Percentiles rank a stretch among this genome's conserved stretches.
Conservation (phyloP, 2,888 invertebrate species). For the Drosophila lutescens region DNA sequence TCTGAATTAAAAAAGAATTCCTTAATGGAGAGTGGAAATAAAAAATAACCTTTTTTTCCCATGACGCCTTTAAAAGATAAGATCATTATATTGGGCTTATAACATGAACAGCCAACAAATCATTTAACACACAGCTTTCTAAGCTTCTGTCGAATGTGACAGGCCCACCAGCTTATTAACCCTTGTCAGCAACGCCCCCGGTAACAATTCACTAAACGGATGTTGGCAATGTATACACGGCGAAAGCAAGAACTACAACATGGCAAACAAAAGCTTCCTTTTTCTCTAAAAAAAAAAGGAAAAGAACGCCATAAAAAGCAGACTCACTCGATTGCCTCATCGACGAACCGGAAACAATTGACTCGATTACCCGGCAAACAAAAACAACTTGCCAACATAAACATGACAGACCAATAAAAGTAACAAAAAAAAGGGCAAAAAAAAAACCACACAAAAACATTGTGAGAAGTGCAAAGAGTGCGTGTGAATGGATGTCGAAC, state of each 20-base stretch:
- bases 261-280: constrained; percentile 20
- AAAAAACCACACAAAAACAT: constrained; percentile 40
- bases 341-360: constrained; percentile 76
- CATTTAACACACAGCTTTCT: constrained; percentile 31
- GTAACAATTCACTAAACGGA: constrained; percentile 57
- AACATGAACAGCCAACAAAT: constrained; percentile 1
- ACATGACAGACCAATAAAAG: constrained; percentile 70
- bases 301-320: constrained; percentile 61
- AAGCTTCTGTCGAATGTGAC: constrained; percentile 55
- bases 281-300: constrained; percentile 16
- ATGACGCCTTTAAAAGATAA: background rate
- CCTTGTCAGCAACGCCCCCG: constrained; percentile 68
- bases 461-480: constrained; percentile 45
- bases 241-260: constrained; percentile 47
- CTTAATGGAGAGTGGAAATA: too few relatives aligned
- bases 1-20: too few relatives aligned
- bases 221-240: constrained; percentile 69
- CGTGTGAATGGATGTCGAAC: constrained; percentile 37
- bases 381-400: constrained; percentile 70
- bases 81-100: constrained; percentile 4
- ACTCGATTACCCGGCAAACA: constrained; percentile 71
- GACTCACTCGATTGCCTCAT: constrained; percentile 77
- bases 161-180: constrained; percentile 70
- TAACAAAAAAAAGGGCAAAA: constrained; percentile 39
- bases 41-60: too few relatives aligned